phyloP scores from a whole-genome alignment of 1,140 invertebrate genomes.

The Hydropsyche tenuis region DNA sequence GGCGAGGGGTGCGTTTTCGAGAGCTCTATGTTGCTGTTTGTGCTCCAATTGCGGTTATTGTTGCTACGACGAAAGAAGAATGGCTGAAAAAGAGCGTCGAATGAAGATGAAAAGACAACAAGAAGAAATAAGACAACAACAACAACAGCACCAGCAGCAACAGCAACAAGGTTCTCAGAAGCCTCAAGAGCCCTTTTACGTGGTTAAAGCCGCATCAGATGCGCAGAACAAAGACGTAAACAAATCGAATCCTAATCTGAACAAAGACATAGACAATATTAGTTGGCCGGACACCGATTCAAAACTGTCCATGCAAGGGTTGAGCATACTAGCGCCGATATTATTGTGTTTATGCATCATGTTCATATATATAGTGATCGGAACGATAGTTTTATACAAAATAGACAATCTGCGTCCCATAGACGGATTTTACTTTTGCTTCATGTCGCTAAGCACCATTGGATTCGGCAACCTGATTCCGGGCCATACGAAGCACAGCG shows the following conservation, averaged over 20 bases:
- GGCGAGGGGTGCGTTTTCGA: conserved; percentile 87
- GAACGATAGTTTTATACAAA: conserved; percentile 85
- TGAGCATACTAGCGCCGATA: conserved; percentile 81
- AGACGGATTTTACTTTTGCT: conserved; percentile 93
- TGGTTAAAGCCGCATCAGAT: conserved; percentile 52
- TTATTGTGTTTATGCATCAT: conserved; percentile 80
- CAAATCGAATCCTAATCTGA: conserved; percentile 57
- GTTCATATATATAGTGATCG: conserved; percentile 84
- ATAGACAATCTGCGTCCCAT: conserved; percentile 85
- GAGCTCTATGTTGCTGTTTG: conserved; percentile 80
- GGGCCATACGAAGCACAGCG: conserved; percentile 61
- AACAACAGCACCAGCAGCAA: conserved; percentile 76
- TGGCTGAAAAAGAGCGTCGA: conserved; percentile 82
- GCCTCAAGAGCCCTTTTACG: conserved; percentile 77
- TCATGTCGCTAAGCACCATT: conserved; percentile 92
- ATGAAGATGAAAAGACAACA: conserved; percentile 82
- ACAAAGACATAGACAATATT: conserved; percentile 58
- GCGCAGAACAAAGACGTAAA: conserved; percentile 52
- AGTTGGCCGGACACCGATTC: conserved; percentile 70
- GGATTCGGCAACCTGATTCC: conserved; percentile 91
- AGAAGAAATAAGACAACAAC: conserved; percentile 76
- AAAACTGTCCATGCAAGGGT: conserved; percentile 75
- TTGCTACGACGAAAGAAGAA: conserved; percentile 83
- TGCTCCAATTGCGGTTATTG: conserved; percentile 87
- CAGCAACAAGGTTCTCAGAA: conserved; percentile 53